Base-by-base conservation (phyloP, 2,888 invertebrate genomes). In the Netelia inedita region DNA sequence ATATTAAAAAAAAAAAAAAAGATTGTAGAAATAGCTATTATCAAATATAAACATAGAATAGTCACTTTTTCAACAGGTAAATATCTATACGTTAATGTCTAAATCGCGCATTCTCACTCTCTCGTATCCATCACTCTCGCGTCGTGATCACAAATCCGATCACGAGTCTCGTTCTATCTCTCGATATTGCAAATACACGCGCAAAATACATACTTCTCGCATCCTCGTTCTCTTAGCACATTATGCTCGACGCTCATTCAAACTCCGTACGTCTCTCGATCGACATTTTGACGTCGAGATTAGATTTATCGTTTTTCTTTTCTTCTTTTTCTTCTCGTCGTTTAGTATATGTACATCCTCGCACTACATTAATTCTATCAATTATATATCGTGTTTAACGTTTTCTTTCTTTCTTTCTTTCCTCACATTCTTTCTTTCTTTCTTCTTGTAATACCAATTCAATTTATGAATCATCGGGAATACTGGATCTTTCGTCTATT, bases 11-110 rank as follows among this genome's bases (percentile, higher is more conserved):
- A 65, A 72, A 63, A 81, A 83, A 85, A 90, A 88, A 89, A 87
- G 88, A 90, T 90, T 66, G 86, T 89, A 91, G 89, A 91, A 89
- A 92, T 90, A 92, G 89, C 88, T 90, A 90, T 90, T 90, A 90
- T 91, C 87, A 90, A 91, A 91, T 92, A 91, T 91, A 92, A 91
- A 91, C 91, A 89, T 91, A 91, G 90, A 92, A 92, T 90, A 93
- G 89, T 91, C 89, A 91, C 86, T 89, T 91, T 91, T 85, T 85
- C 88, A 92, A 92, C 92, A 91, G 90, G 88, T 89, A 91, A 91
- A 92, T 90, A 93, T 91, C 88, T 90, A 89, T 90, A 79, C 89
- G 88, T 88, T 89, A 87, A 83, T 87, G 87, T 86, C 82, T 89
- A 87, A 89, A 88, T 81, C 84, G 86, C 80, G 81, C 87, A 83